These are phyloP conservation scores for Thaumetopoea pityocampa DNA, from an alignment of 1,140 invertebrate genomes.

Conservation along the genomic window DNA sequence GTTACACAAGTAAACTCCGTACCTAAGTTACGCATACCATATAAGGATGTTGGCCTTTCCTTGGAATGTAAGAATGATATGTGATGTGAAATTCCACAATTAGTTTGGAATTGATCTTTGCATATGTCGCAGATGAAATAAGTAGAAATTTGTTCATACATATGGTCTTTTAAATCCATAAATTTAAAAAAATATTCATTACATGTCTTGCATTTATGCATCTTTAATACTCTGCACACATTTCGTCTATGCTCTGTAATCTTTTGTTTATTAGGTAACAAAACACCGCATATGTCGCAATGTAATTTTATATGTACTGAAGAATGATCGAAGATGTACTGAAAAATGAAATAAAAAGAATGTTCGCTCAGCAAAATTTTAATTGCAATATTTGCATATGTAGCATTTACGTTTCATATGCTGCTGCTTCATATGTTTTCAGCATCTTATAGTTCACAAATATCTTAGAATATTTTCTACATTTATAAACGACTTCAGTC, in stretches of 20 bases:
- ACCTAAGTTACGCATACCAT: slow-evolving; percentile 26
- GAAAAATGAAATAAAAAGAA: too few species aligned
- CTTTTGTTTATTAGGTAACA: slow-evolving; percentile 35
- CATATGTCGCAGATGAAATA: slow-evolving; percentile 55
- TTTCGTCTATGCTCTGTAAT: slow-evolving; percentile 39
- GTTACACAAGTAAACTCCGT: slow-evolving; percentile 47
- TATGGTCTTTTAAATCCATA: slow-evolving; percentile 60
- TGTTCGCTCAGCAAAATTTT: slow-evolving; percentile 52
- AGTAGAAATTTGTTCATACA: slow-evolving; percentile 39
- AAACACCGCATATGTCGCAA: slow-evolving; percentile 43
- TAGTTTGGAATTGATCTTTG: slow-evolving; percentile 48
- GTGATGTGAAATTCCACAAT: slow-evolving; percentile 50
- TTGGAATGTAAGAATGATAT: slow-evolving; percentile 46
- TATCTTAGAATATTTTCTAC: slow-evolving; percentile 54
- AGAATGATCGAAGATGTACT: too few species aligned
- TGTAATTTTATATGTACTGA: slow-evolving; percentile 59
- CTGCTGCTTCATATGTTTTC: slow-evolving; percentile 44
- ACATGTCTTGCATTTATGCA: slow-evolving; percentile 47
- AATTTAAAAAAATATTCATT: slow-evolving; percentile 36
- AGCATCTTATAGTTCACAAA: slow-evolving; percentile 45
- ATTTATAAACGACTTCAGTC: slow-evolving; percentile 55
- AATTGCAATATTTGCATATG: slow-evolving; percentile 56
- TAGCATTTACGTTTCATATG: slow-evolving; percentile 65
- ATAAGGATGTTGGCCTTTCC: slow-evolving; percentile 28
- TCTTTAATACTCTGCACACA: slow-evolving; percentile 36